Conservation (phyloP, 2,888 invertebrate genomes). For the Microplitis manilae region DNA sequence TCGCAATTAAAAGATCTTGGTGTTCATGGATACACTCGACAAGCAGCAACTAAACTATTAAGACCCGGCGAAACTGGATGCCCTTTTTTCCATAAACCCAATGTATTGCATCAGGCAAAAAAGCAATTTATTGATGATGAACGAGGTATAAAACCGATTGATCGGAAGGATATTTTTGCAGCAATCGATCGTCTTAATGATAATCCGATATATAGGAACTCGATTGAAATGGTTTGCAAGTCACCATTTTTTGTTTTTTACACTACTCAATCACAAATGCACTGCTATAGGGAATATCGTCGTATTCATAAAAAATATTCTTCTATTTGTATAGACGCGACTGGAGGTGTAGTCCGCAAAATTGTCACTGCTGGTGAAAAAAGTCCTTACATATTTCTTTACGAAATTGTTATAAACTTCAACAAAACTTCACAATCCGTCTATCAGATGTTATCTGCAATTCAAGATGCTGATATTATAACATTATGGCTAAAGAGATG, state of each 20-base stretch:
- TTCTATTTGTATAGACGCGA: constrained; percentile 1
- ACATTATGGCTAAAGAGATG: constrained; percentile 39
- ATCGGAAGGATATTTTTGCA: constrained; percentile 8
- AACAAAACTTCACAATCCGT: constrained; percentile 38
- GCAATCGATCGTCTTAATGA: constrained; percentile 4
- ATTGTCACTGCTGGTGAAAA: background rate
- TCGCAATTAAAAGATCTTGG: background rate
- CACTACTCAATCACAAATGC: constrained; percentile 2
- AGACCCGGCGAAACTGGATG: background rate
- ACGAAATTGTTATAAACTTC: constrained; percentile 41
- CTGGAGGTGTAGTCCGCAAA: background rate
- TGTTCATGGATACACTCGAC: background rate
- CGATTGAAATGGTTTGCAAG: background rate
- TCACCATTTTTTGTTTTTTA: constrained; percentile 9
- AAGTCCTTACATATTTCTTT: constrained; percentile 41
- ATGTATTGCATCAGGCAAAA: background rate
- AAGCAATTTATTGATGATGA: background rate
- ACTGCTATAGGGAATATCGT: constrained; percentile 1
- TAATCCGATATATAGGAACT: background rate
- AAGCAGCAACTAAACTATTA: background rate
- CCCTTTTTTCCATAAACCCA: background rate
- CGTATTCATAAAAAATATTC: constrained; percentile 10
- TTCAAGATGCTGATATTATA: constrained; percentile 41
- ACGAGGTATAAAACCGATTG: background rate
- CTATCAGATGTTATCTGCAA: constrained; percentile 45